Conservation (phyloP, 2,888 invertebrate genomes). For the Andrena fulva region DNA sequence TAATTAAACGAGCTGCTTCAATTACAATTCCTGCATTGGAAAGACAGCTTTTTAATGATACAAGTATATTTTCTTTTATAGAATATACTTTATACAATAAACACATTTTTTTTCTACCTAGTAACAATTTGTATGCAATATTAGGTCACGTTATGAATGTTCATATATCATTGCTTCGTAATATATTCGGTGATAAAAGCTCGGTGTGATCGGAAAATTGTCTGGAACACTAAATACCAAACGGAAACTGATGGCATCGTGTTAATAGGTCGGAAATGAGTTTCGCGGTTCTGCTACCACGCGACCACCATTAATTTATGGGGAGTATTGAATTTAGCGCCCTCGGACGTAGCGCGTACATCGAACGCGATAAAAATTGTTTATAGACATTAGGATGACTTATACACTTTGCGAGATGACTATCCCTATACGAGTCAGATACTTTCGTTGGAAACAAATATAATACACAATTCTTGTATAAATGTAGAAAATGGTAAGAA, state of each 20-base stretch:
- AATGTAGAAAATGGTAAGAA: constrained; percentile 82
- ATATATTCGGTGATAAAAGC: constrained; percentile 37
- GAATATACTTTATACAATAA: constrained; percentile 77
- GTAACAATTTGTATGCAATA: constrained; percentile 68
- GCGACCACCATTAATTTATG: not conserved
- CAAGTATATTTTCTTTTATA: constrained; percentile 70
- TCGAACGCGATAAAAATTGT: not conserved
- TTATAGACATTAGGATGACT: not conserved
- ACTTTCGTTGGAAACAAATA: constrained; percentile 46
- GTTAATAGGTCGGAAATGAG: not conserved
- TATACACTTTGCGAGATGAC: constrained; percentile 38
- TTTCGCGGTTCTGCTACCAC: constrained; percentile 1
- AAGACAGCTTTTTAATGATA: constrained; percentile 54
- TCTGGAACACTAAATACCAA: constrained; percentile 36
- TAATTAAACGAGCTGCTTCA: not conserved
- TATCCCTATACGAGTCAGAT: constrained; percentile 38
- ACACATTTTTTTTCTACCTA: constrained; percentile 72
- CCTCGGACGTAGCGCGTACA: not conserved
- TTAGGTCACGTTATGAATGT: constrained; percentile 58
- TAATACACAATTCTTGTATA: constrained; percentile 74
- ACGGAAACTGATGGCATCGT: not conserved
- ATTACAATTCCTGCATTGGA: constrained; percentile 16
- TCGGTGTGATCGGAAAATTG: constrained; percentile 46
- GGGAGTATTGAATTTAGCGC: constrained; percentile 18
- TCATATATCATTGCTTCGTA: constrained; percentile 39